A percentile compares a stretch with the other conserved stretches of the same genome.
These are phyloP conservation scores for Drosophila ananassae DNA, from an alignment of 1,140 invertebrate species.

Conservation along the genomic window DNA sequence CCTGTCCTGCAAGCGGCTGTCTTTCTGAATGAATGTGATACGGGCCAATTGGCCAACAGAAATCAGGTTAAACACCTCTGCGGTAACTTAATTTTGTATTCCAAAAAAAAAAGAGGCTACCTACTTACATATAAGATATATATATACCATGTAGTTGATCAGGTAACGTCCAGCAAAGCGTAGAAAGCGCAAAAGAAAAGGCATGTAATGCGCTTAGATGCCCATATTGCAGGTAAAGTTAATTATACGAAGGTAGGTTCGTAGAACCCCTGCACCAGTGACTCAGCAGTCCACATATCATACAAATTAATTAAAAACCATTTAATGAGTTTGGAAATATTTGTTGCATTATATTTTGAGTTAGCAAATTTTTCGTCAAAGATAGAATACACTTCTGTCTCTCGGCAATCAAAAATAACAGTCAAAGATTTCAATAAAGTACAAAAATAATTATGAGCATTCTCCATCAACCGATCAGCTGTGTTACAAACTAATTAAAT, in stretches of 20 bases:
- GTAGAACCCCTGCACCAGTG: slow-evolving; percentile 33
- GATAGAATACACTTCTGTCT: slow-evolving; percentile 13
- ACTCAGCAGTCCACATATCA: slow-evolving; percentile 9
- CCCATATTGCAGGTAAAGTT: not conserved
- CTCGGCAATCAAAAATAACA: slow-evolving; percentile 63
- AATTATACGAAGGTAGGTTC: slow-evolving; percentile 12
- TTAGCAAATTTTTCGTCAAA: slow-evolving; percentile 43
- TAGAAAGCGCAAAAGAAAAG: slow-evolving; percentile 45
- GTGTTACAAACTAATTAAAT: slow-evolving; percentile 47
- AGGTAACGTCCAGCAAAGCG: slow-evolving; percentile 53
- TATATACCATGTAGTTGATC: slow-evolving; percentile 26
- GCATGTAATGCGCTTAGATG: slow-evolving; percentile 23
- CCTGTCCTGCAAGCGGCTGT: slow-evolving; percentile 33
- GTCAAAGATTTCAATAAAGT: slow-evolving; percentile 71
- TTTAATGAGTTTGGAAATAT: slow-evolving; percentile 47
- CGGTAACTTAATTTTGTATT: slow-evolving; percentile 67
- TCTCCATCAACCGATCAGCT: slow-evolving; percentile 36
- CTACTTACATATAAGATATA: slow-evolving; percentile 8
- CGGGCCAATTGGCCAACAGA: slow-evolving; percentile 59
- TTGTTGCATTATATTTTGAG: slow-evolving; percentile 66
- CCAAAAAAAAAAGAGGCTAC: slow-evolving; percentile 14
- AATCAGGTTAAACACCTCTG: slow-evolving; percentile 78
- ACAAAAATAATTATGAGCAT: slow-evolving; percentile 30
- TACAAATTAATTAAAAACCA: slow-evolving; percentile 7
- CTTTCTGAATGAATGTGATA: slow-evolving; percentile 71